A percentile compares a stretch with the other conserved stretches of the same genome.
These are phyloP conservation scores for Cotesia chilonis DNA, from an alignment of 1,140 invertebrate genomes.

Conservation along the genomic window DNA sequence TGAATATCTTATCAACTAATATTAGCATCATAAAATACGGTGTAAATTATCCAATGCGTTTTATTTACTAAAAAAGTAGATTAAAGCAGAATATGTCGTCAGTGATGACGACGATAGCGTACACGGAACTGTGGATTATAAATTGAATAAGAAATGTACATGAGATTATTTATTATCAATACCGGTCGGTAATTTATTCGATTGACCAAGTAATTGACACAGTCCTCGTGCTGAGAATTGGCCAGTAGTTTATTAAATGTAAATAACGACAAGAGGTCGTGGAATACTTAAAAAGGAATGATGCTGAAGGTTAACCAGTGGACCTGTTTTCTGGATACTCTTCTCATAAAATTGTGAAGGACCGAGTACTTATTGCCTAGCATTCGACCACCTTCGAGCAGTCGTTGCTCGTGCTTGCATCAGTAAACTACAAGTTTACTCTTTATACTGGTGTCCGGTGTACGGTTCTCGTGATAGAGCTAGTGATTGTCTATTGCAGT, in stretches of 20 bases:
- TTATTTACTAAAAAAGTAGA: too few species aligned
- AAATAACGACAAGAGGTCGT: constrained; percentile 22
- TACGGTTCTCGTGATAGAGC: background rate
- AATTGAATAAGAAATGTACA: too few species aligned
- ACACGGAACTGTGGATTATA: too few species aligned
- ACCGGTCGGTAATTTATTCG: background rate
- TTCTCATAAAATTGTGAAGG: constrained; percentile 4
- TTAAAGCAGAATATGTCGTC: too few species aligned
- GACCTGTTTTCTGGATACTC: constrained; percentile 20
- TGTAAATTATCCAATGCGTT: too few species aligned
- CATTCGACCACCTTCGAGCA: background rate
- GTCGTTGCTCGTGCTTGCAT: constrained; percentile 8
- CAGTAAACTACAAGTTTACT: background rate
- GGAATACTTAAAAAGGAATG: constrained; percentile 25
- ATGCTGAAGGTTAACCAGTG: constrained; percentile 15
- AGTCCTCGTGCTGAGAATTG: constrained; percentile 1
- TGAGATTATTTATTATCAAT: too few species aligned
- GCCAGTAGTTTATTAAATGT: constrained; percentile 17
- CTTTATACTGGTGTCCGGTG: background rate
- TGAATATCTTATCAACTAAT: too few species aligned
- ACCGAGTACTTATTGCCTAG: constrained; percentile 19
- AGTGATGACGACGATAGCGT: too few species aligned
- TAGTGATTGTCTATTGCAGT: background rate
- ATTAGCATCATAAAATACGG: too few species aligned
- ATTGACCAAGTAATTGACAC: background rate